Evolutionary conservation across 1,140 invertebrate genomes (phyloP), one percentile per base, ranked within the genome.

Genomic region (Drosophila tropicalis): DNA sequence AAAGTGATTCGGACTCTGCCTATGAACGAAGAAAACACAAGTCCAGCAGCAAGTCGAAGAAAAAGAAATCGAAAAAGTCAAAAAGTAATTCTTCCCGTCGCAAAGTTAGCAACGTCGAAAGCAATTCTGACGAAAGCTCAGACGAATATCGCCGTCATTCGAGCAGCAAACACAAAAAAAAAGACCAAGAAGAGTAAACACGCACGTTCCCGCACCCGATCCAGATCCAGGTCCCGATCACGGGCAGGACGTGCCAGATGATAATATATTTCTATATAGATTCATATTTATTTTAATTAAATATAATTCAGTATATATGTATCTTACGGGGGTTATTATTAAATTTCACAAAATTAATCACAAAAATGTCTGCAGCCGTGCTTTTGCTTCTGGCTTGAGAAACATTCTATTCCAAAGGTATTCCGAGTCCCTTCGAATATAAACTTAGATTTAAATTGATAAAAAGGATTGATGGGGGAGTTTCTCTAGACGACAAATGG

Each of bases 131-230:
- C 4, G 58, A 54, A 0, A 78, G 85, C 5, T 9, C 13, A 0
- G 66, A 67, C 5, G 73, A 78, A 3, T 62, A 72, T 3, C 70
- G 72, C 10, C 66, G 79, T 1, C 79, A 86, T 13, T 57, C 36
- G 41, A 90, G 55, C 74, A 90, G 57, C 74, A 80, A 83, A 12
- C 85, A 92, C 22, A 92, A 92, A 75, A 92, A 92, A 91, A 65
- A 91, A 91, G 60, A 90, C 83, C 5, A 92, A 92, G 44, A 91
- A 91, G 32, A 92, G 83, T 62, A 92, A 91, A 55, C 81, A 90
- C 47, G 80, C 73, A 32, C 81, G 91, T 47, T 90, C 85, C 7
- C 78, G 91, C 7, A 67, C 79, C 13, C 81, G 91, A 13, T 89
- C 85, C 12, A 75, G 91, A 69, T 92, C 90, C 12, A 76, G 91